Percentiles rank a stretch among this genome's conserved stretches.
These are phyloP conservation scores for Steromphala cineraria DNA, from an alignment of 2,888 invertebrate species.

Conservation along the genomic window DNA sequence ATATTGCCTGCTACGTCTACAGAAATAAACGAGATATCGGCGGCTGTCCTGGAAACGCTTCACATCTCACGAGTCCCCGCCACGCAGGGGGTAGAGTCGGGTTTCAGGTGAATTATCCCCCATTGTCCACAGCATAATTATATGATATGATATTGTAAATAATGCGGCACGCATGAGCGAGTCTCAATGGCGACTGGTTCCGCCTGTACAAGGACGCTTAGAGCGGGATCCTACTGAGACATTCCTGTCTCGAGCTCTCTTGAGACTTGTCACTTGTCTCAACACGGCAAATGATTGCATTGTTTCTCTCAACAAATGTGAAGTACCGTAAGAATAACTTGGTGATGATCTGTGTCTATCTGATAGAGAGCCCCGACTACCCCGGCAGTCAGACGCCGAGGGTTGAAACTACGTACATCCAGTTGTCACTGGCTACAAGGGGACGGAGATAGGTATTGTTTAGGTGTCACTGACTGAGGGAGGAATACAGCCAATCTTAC, in stretches of 20 bases:
- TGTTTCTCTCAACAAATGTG: background rate
- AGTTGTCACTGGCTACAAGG: too few species aligned
- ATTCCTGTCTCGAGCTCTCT: background rate
- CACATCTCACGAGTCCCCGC: background rate
- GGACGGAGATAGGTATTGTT: background rate
- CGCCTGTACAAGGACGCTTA: background rate
- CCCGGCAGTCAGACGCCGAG: background rate
- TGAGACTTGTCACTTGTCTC: background rate
- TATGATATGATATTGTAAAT: slow-evolving; percentile 8
- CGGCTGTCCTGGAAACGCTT: too few species aligned
- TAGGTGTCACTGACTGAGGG: background rate
- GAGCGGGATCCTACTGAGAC: background rate
- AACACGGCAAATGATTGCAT: background rate
- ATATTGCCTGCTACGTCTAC: too few species aligned
- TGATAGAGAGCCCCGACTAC: background rate
- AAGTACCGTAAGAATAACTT: background rate
- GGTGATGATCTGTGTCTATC: background rate
- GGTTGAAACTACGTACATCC: too few species aligned
- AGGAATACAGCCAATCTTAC: background rate
- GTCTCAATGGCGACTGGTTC: background rate
- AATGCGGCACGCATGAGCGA: background rate
- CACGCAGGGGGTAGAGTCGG: background rate
- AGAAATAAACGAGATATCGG: too few species aligned
- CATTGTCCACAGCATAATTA: background rate
- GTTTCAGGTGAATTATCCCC: slow-evolving; percentile 1